A percentile compares a stretch with the other conserved stretches of the same genome.
These are phyloP conservation scores for Drosophila orosa DNA, from an alignment of 1,140 invertebrate genomes.

Conservation along the genomic window DNA sequence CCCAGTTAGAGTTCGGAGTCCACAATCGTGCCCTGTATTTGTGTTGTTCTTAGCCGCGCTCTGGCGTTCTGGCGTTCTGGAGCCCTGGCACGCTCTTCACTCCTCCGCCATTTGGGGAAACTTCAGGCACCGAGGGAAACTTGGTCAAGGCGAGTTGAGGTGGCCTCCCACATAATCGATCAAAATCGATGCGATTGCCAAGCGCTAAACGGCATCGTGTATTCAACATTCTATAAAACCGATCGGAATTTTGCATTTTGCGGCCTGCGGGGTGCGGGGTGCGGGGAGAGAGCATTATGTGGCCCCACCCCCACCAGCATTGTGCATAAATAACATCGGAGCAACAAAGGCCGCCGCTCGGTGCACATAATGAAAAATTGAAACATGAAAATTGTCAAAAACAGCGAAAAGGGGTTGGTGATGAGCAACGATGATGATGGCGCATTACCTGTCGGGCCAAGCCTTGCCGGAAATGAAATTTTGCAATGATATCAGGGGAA, in stretches of 20 bases:
- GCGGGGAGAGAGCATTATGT: not conserved
- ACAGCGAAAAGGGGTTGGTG: conserved; percentile 43
- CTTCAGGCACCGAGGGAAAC: conserved; percentile 12
- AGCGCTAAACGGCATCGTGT: conserved; percentile 47
- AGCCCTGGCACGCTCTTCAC: conserved; percentile 14
- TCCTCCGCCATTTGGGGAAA: conserved; percentile 27
- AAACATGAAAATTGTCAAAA: conserved; percentile 82
- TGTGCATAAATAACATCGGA: conserved; percentile 77
- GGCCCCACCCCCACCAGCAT: conserved; percentile 46
- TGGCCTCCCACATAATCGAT: conserved; percentile 53
- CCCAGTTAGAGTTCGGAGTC: conserved; percentile 17
- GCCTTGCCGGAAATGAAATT: conserved; percentile 75
- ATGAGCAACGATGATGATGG: not conserved
- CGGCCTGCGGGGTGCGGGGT: conserved; percentile 12
- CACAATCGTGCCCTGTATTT: conserved; percentile 25
- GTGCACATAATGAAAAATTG: conserved; percentile 78
- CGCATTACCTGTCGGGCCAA: conserved; percentile 67
- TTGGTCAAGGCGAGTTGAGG: conserved; percentile 49
- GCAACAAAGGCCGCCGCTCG: conserved; percentile 53
- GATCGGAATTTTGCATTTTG: conserved; percentile 49
- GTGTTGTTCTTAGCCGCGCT: conserved; percentile 30
- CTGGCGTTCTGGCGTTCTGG: conserved; percentile 11
- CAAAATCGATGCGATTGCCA: conserved; percentile 44
- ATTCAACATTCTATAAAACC: conserved; percentile 36
- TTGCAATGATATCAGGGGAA: conserved; percentile 60